phyloP scores from a whole-genome alignment of 2,113 vertebrate genomes.

The Varanus salvator region DNA sequence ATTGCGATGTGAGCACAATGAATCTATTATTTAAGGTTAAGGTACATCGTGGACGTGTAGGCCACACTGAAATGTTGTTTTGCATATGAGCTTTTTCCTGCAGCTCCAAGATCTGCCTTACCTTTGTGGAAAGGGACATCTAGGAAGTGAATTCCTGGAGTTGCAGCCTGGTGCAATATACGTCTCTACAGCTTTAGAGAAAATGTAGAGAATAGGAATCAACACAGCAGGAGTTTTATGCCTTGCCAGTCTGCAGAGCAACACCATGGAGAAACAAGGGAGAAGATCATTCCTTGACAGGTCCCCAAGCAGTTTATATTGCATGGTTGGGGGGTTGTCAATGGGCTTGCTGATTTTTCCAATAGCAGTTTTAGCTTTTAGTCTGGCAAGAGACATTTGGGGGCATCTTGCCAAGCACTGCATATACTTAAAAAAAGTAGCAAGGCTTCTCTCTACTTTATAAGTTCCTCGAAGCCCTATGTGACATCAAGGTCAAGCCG shows the following conservation, averaged over 20 bases:
- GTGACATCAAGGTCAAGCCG: background rate
- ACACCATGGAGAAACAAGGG: background rate
- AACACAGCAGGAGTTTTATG: too few species aligned
- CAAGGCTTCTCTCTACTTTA: background rate
- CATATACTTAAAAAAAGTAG: background rate
- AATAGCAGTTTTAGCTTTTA: background rate
- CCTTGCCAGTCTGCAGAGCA: background rate
- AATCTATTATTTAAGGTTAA: conserved; percentile 9
- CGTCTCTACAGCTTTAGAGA: too few species aligned
- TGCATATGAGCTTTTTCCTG: background rate
- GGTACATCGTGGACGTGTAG: background rate
- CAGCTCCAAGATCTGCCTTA: background rate
- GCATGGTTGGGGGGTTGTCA: background rate
- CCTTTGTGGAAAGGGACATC: background rate
- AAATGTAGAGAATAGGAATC: too few species aligned
- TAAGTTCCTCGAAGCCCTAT: background rate
- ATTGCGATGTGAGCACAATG: background rate
- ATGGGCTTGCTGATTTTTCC: background rate
- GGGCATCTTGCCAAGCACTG: background rate
- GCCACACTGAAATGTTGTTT: background rate
- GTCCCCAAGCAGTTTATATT: background rate
- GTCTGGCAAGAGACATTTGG: background rate
- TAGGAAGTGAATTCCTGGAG: background rate
- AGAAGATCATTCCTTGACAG: background rate
- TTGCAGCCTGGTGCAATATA: background rate